Evolutionary conservation across 2,797 vertebrate species (phyloP).

Genomic region (Pipistrellus pipistrellus): DNA sequence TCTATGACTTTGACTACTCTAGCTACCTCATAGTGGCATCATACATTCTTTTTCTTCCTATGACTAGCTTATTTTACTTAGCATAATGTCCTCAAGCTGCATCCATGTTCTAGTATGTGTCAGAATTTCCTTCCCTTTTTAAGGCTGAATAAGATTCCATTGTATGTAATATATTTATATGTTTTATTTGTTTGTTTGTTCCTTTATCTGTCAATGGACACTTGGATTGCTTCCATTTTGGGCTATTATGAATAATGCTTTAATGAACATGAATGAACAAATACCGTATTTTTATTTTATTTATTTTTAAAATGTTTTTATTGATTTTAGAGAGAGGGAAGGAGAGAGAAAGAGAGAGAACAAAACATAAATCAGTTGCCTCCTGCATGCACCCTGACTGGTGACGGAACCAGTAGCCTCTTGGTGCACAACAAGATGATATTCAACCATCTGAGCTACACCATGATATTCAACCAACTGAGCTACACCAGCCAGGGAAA

Average conservation of each 20-base stretch:
- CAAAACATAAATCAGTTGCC: neutral
- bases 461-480: neutral
- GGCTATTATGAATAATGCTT: neutral
- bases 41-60: neutral
- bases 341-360: neutral
- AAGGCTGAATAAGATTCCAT: neutral
- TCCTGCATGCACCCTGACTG: neutral
- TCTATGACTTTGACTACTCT: neutral
- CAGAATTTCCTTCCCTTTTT: neutral
- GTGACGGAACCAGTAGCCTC: neutral
- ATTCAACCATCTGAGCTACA: too few species aligned
- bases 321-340: neutral
- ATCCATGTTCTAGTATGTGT: neutral
- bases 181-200: neutral
- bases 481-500: neutral
- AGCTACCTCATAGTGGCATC: neutral
- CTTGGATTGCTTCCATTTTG: neutral
- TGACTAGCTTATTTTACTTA: neutral
- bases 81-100: neutral
- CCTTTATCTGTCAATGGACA: neutral
- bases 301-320: neutral
- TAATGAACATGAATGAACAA: neutral
- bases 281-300: neutral
- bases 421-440: neutral
- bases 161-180: neutral